Evolutionary conservation across 2,113 vertebrate species (phyloP), one percentile per base, ranked within the genome.

Genomic region (Gymnocephalus cernua): DNA sequence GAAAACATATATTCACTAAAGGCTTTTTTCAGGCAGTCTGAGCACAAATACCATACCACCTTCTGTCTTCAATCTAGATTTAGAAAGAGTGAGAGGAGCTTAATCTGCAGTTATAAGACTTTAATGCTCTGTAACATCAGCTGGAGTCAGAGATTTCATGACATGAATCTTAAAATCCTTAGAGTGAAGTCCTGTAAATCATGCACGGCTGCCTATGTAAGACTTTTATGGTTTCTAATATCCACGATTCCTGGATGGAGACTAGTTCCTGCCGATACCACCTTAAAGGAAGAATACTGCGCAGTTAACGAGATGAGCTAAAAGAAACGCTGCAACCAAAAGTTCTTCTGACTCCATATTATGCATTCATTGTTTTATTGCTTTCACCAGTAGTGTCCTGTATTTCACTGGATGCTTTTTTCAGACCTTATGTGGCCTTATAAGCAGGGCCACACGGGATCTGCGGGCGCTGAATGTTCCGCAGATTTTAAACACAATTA

Each of bases 41-140:
- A 16, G n/a, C 23, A 15, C 27, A 14, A 15, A 21, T 12, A 35
- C 18, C 0, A 4, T n/a, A 19, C 23, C 54, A 21, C 35, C 51
- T 13, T 29, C 69, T 5, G 69, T 45, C 54, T 72, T 59, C 69
- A 47, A 32, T 72, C 41, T 72, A 54, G 41, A 58, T 45, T 57
- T 44, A 1, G 4, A 21, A 27, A 54, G 15, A 38, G 48, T n/a
- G n/a, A 53, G 32, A 23, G n/a, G 0, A 10, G 19, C n/a, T 56
- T 71, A 32, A 54, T 63, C 38, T 25, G 38, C 19, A 64, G 25
- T 23, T 45, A 18, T 2, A 13, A 32, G 25, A 65, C 54, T n/a
- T 47, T 38, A 48, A 56, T 27, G 56, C 35, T 56, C 14, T n/a
- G 51, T 27, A 58, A 27, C 21, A n/a, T 10, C 47, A 75, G 47